Evolutionary conservation across 2,113 vertebrate species (phyloP), one percentile per base, ranked within the genome.

Genomic region (Gallinago paraguaiae): DNA sequence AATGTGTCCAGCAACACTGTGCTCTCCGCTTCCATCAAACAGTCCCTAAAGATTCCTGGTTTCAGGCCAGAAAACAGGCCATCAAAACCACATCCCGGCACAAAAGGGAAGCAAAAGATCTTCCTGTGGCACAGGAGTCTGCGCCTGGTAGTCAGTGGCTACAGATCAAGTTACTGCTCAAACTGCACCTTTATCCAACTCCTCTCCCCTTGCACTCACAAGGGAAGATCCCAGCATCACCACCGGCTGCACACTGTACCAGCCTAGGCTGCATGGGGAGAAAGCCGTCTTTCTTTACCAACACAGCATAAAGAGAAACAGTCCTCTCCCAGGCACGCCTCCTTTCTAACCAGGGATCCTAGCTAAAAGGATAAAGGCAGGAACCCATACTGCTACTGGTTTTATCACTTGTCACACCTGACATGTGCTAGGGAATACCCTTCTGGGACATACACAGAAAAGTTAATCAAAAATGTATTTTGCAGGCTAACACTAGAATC

Each of bases 181-280:
- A 84, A 65, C 5, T 28, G 56, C 16, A 75, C 33, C 20, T 53
- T 43, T 31, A 69, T 18, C 10, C 54, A 86, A 33, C 22, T 39
- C 19, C 25, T 78, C 61, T 69, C 48, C 54, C 51, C 35, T 82
- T 53, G 65, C 13, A 50, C 14, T 37, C 0, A 3, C 20, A 59
- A 31, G 11, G 15, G 35, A n/a, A 88, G 75, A 28, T 56, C 25
- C 8, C 25, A 46, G 30, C 24, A 64, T 7, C 7, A 2, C 31
- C 10, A 13, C 30, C 7, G 1, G 3, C 14, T 5, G 1, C 25
- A 67, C 11, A 41, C 13, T 13, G 15, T 46, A 53, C 24, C 25
- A 43, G 13, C 28, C 31, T 9, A 17, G 13, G 19, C n/a, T 30
- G 56, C 9, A 5, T 1, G 7, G 37, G 28, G 8, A 75, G 10